These are phyloP conservation scores for Ernsta delagoae DNA, from an alignment of 2,888 invertebrate species.

Conservation along the genomic window DNA sequence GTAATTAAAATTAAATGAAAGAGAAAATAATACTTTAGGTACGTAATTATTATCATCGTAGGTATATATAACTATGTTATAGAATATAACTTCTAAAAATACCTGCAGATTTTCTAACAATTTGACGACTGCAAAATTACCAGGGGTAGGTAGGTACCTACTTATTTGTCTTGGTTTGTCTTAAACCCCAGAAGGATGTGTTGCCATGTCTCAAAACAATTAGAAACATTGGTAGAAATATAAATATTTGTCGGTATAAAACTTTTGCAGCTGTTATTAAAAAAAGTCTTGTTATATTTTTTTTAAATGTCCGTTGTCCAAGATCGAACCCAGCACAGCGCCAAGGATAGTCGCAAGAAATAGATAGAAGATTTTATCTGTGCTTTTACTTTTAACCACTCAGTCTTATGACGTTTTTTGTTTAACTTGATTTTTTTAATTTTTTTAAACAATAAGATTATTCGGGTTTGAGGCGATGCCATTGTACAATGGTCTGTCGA, in stretches of 20 bases:
- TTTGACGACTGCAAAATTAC: constrained; percentile 5
- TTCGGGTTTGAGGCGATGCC: constrained; percentile 98
- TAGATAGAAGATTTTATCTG: constrained; percentile 49
- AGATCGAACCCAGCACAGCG: constrained; percentile 42
- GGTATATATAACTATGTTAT: not conserved
- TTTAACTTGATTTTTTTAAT: constrained; percentile 53
- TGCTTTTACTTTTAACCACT: constrained; percentile 70
- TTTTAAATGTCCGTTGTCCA: not conserved
- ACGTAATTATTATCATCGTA: constrained; percentile 1
- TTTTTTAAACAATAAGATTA: constrained; percentile 75
- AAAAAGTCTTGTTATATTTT: constrained; percentile 23
- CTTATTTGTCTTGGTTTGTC: not conserved
- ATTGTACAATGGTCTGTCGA: constrained; percentile 97
- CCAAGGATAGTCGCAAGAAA: constrained; percentile 41
- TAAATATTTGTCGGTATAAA: constrained; percentile 34
- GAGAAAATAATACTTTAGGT: not conserved
- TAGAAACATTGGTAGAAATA: constrained; percentile 35
- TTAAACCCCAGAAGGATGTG: not conserved
- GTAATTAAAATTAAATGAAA: not conserved
- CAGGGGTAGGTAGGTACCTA: no score
- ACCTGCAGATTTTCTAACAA: constrained; percentile 10
- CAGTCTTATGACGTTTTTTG: constrained; percentile 81
- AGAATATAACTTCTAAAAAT: constrained; percentile 21
- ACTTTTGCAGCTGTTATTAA: constrained; percentile 23
- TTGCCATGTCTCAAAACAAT: constrained; percentile 19